Base-by-base conservation (phyloP, 2,888 invertebrate species). In the Listrodromus nycthemerus region DNA sequence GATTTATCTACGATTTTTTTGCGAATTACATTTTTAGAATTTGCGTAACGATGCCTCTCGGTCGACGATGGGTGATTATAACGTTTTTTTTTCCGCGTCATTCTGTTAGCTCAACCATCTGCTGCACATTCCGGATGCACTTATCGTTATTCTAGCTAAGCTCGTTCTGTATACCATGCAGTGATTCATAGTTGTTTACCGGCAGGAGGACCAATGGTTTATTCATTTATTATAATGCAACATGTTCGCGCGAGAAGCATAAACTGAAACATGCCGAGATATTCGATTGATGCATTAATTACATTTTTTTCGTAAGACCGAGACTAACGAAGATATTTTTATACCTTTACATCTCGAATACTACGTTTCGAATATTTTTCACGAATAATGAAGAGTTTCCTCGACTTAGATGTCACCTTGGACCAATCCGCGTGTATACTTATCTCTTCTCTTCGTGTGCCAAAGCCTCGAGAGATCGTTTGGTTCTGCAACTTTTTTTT, bases 341-440 rank as follows among this genome's bases (percentile, higher is more conserved):
- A n/a, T n/a, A n/a, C n/a, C n/a, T 19, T 19, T 21, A 8, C 19
- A 52, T 52, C n/a, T n/a, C n/a, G 7, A 19, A 52, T 3, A 52
- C 16, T 10, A 16, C 7, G 16, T 69, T 5, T 69, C 16, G 19
- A 71, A 24, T 27, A 7, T 48, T 52, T 48, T 55, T 58, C 19
- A 10, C 45, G 33, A 63, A n/a, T 4, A 16, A 3, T 3, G 41
- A 3, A 65, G 70, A 73, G 27, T 16, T 3, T 41, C 33, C 65
- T 45, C 21, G 30, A 58, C 19, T 55, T 63, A 83, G 55, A 67
- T 70, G 70, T 85, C 81, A 83, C 83, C 85, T 84, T 84, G 84
- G 67, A 65, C 81, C 27, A 66, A 50, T 66, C 75, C 10, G 30
- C 19, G 37, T 6, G 16, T 21, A 61, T 61, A 52, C n/a, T 61